These are phyloP conservation scores for Cheilosia scutellata DNA, from an alignment of 2,888 invertebrate species.

Conservation along the genomic window DNA sequence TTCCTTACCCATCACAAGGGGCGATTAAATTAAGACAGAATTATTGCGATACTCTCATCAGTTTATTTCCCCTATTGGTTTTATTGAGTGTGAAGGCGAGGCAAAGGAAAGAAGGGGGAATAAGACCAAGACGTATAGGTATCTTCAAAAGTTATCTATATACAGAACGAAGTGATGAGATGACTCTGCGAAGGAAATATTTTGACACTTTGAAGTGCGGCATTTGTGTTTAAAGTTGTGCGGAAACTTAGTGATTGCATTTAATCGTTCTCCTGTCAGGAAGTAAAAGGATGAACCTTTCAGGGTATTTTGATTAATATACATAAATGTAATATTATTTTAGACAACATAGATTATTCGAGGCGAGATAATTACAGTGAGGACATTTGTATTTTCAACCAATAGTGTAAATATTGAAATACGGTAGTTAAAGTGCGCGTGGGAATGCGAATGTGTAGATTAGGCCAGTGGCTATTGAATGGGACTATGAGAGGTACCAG, in stretches of 20 bases:
- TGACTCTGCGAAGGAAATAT: neutral
- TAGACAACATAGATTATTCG: neutral
- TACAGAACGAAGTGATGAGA: neutral
- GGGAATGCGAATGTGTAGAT: no score
- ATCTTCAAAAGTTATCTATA: neutral
- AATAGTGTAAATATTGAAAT: neutral
- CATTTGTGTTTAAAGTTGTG: neutral
- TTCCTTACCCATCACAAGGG: constrained; percentile 37
- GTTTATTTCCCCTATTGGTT: neutral
- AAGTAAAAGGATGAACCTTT: neutral
- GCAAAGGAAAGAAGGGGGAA: neutral
- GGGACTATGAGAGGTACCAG: no score
- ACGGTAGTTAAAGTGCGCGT: neutral
- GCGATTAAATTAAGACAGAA: constrained; percentile 68
- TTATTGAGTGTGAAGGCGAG: neutral
- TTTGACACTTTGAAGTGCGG: neutral
- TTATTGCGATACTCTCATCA: constrained; percentile 39
- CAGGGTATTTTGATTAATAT: neutral
- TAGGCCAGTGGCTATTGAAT: no score
- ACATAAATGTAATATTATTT: neutral
- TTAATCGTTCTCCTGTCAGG: neutral
- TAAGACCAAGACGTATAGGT: no score
- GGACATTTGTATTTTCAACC: neutral
- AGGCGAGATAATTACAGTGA: neutral
- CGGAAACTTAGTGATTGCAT: neutral